Conservation (phyloP, 2,888 invertebrate genomes). For the Acleris literana region DNA sequence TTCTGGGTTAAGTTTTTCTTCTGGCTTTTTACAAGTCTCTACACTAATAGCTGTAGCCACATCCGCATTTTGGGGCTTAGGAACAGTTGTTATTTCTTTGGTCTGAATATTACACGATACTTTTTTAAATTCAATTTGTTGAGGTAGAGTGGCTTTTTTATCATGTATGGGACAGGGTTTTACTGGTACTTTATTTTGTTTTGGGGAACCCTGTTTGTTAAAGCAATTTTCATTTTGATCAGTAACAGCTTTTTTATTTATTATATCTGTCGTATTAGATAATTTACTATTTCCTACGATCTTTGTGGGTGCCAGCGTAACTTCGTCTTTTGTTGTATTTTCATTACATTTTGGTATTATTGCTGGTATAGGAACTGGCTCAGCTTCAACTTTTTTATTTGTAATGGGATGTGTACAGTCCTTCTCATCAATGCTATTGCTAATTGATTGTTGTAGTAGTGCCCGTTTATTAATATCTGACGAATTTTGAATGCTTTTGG, state of each 20-base stretch:
- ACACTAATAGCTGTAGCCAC: not conserved
- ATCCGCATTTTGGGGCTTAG: not conserved
- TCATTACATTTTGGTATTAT: not conserved
- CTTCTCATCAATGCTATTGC: not conserved
- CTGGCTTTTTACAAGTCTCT: not conserved
- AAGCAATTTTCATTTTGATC: conserved; percentile 2
- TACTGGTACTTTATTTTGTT: conserved; percentile 21
- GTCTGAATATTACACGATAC: not conserved
- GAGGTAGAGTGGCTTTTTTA: not conserved
- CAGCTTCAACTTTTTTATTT: not conserved
- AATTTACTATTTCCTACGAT: not conserved
- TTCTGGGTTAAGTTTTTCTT: conserved; percentile 12
- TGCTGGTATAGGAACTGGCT: not conserved
- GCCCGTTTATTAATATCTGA: not conserved
- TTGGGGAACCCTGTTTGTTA: conserved; percentile 3
- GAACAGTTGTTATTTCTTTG: conserved; percentile 2
- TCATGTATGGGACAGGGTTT: conserved; percentile 34
- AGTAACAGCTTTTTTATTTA: not conserved
- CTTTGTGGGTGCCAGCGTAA: not conserved
- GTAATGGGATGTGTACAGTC: not conserved
- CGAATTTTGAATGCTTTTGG: not conserved
- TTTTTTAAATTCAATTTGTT: not conserved
- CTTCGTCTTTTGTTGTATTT: not conserved
- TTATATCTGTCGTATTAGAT: not conserved
- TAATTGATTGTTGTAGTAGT: not conserved